These are phyloP conservation scores for Caenorhabditis afra DNA, from an alignment of 2,888 invertebrate species.

Conservation along the genomic window DNA sequence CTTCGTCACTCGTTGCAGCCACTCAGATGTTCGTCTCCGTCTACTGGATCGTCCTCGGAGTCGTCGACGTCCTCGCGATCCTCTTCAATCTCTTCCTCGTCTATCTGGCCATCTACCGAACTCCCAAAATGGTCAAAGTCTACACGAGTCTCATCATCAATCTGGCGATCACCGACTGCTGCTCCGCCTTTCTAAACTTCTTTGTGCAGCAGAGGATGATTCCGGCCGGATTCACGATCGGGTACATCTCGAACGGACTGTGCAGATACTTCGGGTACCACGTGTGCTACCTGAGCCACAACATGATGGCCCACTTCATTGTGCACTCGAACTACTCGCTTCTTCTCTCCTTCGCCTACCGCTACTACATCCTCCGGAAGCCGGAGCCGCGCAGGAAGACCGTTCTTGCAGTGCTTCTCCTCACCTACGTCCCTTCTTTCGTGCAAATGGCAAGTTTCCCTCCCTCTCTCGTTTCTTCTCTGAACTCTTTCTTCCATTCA, in stretches of 20 bases:
- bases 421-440: conserved; percentile 26
- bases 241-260: conserved; percentile 42
- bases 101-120: conserved; percentile 42
- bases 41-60: conserved; percentile 36
- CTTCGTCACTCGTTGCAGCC: conserved; percentile 5
- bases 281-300: conserved; percentile 33
- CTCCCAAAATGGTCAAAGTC: conserved; percentile 36
- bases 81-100: conserved; percentile 41
- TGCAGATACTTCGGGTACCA: conserved; percentile 25
- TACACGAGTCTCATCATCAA: conserved; percentile 52
- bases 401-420: conserved; percentile 15
- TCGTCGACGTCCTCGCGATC: conserved; percentile 41
- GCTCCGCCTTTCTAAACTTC: conserved; percentile 36
- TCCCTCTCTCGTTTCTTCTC: no score
- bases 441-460: conserved; percentile 25
- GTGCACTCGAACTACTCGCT: conserved; percentile 48
- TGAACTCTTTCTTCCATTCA: not conserved
- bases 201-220: conserved; percentile 56
- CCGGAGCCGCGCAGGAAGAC: conserved; percentile 35
- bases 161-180: conserved; percentile 49
- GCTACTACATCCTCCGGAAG: conserved; percentile 46
- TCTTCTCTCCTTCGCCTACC: conserved; percentile 56
- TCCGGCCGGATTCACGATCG: conserved; percentile 40
- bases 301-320: conserved; percentile 40
- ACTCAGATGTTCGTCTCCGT: not conserved